phyloP scores from a whole-genome alignment of 2,113 vertebrate genomes.

The Scophthalmus maximus region DNA sequence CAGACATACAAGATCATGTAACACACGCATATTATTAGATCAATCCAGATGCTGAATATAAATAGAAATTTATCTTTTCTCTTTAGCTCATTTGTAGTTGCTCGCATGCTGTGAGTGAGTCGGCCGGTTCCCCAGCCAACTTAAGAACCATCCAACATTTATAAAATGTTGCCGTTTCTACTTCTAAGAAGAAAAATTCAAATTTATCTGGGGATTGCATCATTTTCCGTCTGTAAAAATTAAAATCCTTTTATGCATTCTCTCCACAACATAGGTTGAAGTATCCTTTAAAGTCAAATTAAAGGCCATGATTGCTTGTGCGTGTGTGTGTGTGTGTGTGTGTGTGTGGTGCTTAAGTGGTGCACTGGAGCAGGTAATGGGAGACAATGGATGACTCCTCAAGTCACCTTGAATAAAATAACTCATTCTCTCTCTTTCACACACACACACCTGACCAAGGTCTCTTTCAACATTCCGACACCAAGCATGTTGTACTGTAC shows the following conservation, averaged over 20 bases:
- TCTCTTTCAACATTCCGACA: constrained; percentile 54
- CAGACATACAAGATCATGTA: constrained; percentile 17
- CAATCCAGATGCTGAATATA: constrained; percentile 19
- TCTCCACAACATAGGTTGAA: constrained; percentile 26
- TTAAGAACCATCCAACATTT: not conserved
- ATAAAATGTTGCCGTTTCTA: not conserved
- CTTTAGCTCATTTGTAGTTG: constrained; percentile 14
- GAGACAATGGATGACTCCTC: constrained; percentile 67
- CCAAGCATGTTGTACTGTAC: constrained; percentile 34
- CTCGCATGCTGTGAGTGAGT: not conserved
- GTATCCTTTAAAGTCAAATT: constrained; percentile 47
- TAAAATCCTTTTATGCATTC: constrained; percentile 34
- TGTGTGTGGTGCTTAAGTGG: constrained; percentile 63
- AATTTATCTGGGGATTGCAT: not conserved
- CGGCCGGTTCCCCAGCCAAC: not conserved
- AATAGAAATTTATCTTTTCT: constrained; percentile 17
- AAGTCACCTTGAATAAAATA: constrained; percentile 75
- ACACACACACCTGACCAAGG: constrained; percentile 50
- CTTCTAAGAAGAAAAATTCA: not conserved
- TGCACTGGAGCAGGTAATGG: constrained; percentile 71
- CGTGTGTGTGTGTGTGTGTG: constrained; percentile 6
- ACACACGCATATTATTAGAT: constrained; percentile 44
- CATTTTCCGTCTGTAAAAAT: not conserved
- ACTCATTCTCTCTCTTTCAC: constrained; percentile 51
- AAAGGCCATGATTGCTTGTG: constrained; percentile 53